Base-by-base conservation (phyloP, 2,113 vertebrate genomes). In the Meles meles region DNA sequence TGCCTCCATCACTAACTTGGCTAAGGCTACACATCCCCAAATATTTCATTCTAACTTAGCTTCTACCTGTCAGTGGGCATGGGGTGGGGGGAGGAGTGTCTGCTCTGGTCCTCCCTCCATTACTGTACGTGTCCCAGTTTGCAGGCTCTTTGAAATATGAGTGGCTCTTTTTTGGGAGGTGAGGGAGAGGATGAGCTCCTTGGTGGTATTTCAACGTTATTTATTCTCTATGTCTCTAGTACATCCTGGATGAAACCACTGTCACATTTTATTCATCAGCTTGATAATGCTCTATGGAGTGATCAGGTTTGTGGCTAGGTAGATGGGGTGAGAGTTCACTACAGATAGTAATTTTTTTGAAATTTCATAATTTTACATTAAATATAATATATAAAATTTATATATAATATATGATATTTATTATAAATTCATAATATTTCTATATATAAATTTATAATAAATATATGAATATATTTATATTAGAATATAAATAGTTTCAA, bases 11-110 rank as follows among this genome's bases (percentile, higher is more conserved):
- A 20, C 6, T 65, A 55, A 17, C 37, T 47, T 25, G 69, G n/a
- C 42, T 31, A 18, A 67, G 1, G 1, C 4, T 63, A 2, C 6
- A 3, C 6, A 31, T 14, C 5, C 42, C 63, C 39, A n/a, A 34
- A 15, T 2, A 67, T 29, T 52, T 86, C 37, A 74, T 34, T 74
- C 34, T 37, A 11, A 18, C 49, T 4, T 47, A 21, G 8, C 13
- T 80, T 47, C 14, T 34, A n/a, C 3, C 39, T 42, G 9, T 15
- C 27, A 5, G 7, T 7, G 23, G 25, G 57, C 74, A 47, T 47
- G 2, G 2, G 42, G n/a, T n/a, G 12, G 5, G 21, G 27, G 27
- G 5, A 17, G 42, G 7, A 13, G 12, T 29, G 13, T 27, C 27
- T 47, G 27, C 17, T 77, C 42, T 47, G 14, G 74, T 47, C 27